phyloP scores from a whole-genome alignment of 2,113 vertebrate genomes.

The Paradoxurus hermaphroditus region DNA sequence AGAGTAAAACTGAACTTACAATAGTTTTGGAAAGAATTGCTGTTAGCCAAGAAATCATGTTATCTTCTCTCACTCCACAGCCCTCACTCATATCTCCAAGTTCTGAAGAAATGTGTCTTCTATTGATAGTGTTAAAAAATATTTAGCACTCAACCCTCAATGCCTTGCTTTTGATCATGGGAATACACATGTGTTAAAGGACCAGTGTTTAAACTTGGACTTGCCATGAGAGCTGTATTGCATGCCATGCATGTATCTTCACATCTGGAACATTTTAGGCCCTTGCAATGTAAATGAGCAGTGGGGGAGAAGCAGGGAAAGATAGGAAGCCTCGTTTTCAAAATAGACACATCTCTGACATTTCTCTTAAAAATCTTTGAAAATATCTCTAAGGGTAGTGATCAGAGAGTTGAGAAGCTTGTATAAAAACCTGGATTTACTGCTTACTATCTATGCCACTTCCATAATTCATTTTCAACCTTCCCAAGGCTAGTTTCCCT shows the following conservation, averaged over 20 bases:
- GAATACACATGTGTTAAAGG: neutral
- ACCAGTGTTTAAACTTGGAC: neutral
- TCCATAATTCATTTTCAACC: neutral
- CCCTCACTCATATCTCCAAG: neutral
- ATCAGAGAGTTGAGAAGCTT: neutral
- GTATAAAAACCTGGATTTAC: neutral
- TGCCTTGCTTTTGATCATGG: neutral
- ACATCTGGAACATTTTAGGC: neutral
- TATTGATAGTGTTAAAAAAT: neutral
- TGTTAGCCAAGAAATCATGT: neutral
- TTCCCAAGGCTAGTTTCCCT: neutral
- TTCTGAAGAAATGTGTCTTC: neutral
- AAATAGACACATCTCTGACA: neutral
- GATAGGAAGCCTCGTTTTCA: neutral
- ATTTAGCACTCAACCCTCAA: neutral
- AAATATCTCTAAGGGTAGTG: neutral
- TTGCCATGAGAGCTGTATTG: neutral
- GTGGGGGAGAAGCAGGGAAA: neutral
- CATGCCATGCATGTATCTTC: neutral
- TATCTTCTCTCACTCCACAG: neutral
- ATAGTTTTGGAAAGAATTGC: neutral
- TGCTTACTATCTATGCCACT: neutral
- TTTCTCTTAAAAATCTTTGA: slow-evolving; percentile 10
- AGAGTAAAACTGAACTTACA: slow-evolving; percentile 4
- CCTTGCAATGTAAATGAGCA: neutral